Percentiles rank a stretch among this genome's conserved stretches.
Conservation (phyloP, 2,797 vertebrate species). For the Chiloscyllium punctatum region DNA sequence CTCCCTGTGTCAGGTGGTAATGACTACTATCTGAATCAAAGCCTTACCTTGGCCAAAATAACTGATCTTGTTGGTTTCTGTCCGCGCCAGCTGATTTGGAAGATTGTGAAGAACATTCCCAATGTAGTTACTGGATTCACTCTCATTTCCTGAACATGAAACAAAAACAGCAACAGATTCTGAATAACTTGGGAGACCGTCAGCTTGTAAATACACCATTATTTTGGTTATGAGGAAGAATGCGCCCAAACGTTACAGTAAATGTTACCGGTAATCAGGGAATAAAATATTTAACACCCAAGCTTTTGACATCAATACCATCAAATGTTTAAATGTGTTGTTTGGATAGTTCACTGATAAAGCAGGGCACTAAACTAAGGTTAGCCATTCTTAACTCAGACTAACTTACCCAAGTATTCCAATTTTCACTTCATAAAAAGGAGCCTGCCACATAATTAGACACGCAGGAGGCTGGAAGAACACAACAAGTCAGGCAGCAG, state of each 20-base stretch:
- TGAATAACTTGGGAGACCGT: background rate
- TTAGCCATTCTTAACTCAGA: background rate
- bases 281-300: background rate
- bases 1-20: background rate
- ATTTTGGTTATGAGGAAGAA: background rate
- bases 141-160: background rate
- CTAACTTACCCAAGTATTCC: too few species aligned
- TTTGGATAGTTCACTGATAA: background rate
- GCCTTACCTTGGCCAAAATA: background rate
- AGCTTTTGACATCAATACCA: background rate
- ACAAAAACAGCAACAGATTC: background rate
- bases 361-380: background rate
- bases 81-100: background rate
- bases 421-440: background rate
- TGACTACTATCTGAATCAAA: background rate
- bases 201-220: background rate
- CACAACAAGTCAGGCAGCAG: too few species aligned
- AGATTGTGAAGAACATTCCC: background rate
- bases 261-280: background rate
- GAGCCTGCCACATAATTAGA: too few species aligned
- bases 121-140: background rate
- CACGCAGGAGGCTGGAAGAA: too few species aligned
- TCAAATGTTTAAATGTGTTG: background rate
- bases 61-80: background rate
- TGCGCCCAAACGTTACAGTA: too few species aligned